Evolutionary conservation across 1,140 invertebrate genomes (phyloP), one percentile per base, ranked within the genome.

Genomic region (Ips nitidus): DNA sequence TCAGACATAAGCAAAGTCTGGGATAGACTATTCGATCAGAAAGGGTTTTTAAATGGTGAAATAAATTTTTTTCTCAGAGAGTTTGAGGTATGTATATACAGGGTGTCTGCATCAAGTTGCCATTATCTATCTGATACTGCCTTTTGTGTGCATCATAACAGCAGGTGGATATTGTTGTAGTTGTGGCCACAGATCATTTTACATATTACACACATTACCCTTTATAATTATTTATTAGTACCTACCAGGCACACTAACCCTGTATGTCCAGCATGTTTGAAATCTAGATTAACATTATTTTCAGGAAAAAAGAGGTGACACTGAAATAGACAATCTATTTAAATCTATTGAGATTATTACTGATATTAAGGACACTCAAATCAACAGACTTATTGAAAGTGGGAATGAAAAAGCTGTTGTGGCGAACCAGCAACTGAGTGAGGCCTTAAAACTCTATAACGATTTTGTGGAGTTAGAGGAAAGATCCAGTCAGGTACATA

Each of bases 1-100:
- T 37, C 74, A 95, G 93, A 93, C 85, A 86, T 89, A 75, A 87
- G 88, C 66, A 90, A 92, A 81, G 88, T 94, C 81, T 93, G 91
- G 87, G 86, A 85, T 72, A 85, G 92, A 79, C 82, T 94, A 68
- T 93, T 94, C 84, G 91, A 94, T 80, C 92, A 94, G 78, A 86
- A 89, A 66, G 90, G 91, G 37, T 93, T 94, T 81, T 78, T 94
- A 55, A 89, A 87, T 82, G 91, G 92, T 64, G 93, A 94, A 86
- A 89, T 94, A 69, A 89, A 89, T 74, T 89, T 86, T 82, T 91
- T 93, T 81, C 77, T 93, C 4, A 88, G 88, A 73, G 91, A 94
- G 81, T 94, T 94, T 81, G 91, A 94, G 85, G 91, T 92, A 84
- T 80, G 63, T 69, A 67, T 42, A 56, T 72, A 22, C 22, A 22